Percentiles rank a stretch among this genome's conserved stretches.
phyloP scores from a whole-genome alignment of 2,797 vertebrate genomes.

The Acanthis flammea region DNA sequence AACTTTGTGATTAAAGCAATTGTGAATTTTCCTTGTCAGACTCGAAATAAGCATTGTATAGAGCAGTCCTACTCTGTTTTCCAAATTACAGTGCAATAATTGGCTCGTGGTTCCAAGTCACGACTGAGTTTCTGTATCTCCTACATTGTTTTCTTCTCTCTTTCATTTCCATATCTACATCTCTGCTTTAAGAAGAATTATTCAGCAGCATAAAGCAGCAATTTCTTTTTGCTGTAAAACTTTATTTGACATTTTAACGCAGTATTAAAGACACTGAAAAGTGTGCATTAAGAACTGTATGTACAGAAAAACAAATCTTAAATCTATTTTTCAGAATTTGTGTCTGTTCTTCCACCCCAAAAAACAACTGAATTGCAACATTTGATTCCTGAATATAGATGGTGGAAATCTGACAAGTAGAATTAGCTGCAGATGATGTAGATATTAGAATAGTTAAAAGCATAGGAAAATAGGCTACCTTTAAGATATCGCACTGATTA shows the following conservation, averaged over 20 bases:
- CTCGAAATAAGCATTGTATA: not conserved
- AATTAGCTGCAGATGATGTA: not conserved
- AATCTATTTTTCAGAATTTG: not conserved
- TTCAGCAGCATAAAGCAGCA: conserved; percentile 1
- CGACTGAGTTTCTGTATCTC: conserved; percentile 44
- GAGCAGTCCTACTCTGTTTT: conserved; percentile 30
- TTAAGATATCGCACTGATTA: not conserved
- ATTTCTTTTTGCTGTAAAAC: not conserved
- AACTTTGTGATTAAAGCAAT: not conserved
- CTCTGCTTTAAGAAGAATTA: conserved; percentile 24
- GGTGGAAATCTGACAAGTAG: not conserved
- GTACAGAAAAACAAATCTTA: not conserved
- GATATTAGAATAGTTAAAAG: not conserved
- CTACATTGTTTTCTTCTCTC: conserved; percentile 41
- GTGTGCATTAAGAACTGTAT: not conserved
- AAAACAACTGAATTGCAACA: not conserved
- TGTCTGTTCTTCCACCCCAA: not conserved
- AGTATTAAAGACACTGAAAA: not conserved
- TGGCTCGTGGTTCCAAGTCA: conserved; percentile 26
- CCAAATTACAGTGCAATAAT: conserved; percentile 39
- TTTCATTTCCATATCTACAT: conserved; percentile 31
- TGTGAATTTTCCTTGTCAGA: conserved; percentile 34
- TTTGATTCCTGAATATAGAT: not conserved
- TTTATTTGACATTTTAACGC: not conserved
- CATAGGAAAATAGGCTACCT: not conserved